phyloP scores from a whole-genome alignment of 2,888 invertebrate genomes.

The Hipparchia sbordonii region DNA sequence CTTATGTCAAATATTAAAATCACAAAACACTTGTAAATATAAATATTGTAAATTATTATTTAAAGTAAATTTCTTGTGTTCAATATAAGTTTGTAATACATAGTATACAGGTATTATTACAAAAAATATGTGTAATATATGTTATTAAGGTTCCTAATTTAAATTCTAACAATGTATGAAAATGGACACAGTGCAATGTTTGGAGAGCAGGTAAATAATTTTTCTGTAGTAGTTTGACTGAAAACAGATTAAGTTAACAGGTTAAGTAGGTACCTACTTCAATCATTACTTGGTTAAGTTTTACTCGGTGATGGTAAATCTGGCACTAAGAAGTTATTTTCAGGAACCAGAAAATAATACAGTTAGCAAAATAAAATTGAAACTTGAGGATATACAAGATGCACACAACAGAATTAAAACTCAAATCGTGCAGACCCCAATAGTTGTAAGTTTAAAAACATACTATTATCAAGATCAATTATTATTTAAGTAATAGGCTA shows the following conservation, averaged over 20 bases:
- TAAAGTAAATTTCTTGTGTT: too few relatives aligned
- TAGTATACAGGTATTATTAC: too few relatives aligned
- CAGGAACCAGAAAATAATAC: neutral
- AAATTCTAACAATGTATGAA: neutral
- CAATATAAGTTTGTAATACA: too few relatives aligned
- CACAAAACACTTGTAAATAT: too few relatives aligned
- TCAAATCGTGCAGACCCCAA: slow-evolving; percentile 28
- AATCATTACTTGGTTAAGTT: neutral
- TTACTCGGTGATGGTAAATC: neutral
- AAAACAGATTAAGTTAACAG: too few relatives aligned
- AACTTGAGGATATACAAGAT: slow-evolving; percentile 59
- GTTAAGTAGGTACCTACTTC: too few relatives aligned
- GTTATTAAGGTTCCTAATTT: neutral
- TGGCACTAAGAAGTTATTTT: neutral
- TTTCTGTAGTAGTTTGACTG: neutral
- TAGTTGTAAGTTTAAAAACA: neutral
- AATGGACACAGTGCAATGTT: neutral
- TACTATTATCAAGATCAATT: neutral
- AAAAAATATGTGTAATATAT: neutral
- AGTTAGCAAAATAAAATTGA: slow-evolving; percentile 53
- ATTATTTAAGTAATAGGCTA: neutral
- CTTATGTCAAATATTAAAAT: too few relatives aligned
- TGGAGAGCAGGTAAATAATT: neutral
- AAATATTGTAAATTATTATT: too few relatives aligned
- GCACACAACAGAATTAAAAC: slow-evolving; percentile 55